Evolutionary conservation across 2,888 invertebrate genomes (phyloP), one percentile per base, ranked within the genome.

Genomic region (Trissonchulus latispiculum): DNA sequence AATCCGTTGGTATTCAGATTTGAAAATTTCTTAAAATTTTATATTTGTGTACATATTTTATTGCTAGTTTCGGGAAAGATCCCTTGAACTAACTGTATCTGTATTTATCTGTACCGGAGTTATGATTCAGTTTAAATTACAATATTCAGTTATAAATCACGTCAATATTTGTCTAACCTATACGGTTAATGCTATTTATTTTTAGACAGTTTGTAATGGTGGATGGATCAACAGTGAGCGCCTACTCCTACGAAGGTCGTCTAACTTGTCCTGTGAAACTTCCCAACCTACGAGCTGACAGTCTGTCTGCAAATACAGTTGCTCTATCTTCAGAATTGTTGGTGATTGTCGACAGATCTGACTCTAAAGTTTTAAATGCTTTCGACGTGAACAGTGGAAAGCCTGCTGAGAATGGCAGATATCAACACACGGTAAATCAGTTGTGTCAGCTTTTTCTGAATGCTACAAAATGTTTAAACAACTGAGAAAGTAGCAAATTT

Each of bases 161-260:
- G n/a, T n/a, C n/a, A n/a, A n/a, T n/a, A n/a, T n/a, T n/a, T n/a
- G n/a, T n/a, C n/a, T n/a, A n/a, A n/a, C n/a, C n/a, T n/a, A n/a
- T n/a, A n/a, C n/a, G n/a, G n/a, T n/a, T 28, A 18, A 35, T 35
- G 35, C 48, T 36, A 71, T 74, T 67, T 67, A 73, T 76, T 85
- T 86, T 8, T 81, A 95, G 95, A 82, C 91, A 93, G 81, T 90
- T 99, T 81, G 87, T 95, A 78, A 85, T 96, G 66, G 90, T 95
- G 66, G 96, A 97, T 84, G 89, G 90, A 77, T 88, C 89, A 31
- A 89, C 89, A 0, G 87, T 95, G 23, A 91, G 91, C 77, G 87
- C 97, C 2, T 95, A 95, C 84, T 92, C 91, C 75, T 99, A 95
- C 81, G 94, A 95, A 83, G 97, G 97, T 0, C 88, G 94, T 68